Base-by-base conservation (phyloP, 2,113 vertebrate genomes). In the Balaenoptera acutorostrata region DNA sequence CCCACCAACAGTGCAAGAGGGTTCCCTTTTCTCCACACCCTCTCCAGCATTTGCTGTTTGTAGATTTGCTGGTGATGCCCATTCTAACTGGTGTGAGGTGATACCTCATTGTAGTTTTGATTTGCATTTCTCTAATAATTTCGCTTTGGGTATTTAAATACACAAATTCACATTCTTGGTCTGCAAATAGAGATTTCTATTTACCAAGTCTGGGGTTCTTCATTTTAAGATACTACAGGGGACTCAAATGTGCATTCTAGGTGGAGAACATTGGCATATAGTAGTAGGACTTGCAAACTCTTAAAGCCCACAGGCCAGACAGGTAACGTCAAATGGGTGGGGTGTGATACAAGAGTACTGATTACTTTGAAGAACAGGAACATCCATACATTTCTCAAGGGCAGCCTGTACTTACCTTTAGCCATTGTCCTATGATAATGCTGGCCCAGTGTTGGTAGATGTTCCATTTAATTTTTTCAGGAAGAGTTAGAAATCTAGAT, bases 401-500 rank as follows among this genome's bases (percentile, higher is more conserved):
- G 27, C 36, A 84, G 55, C 25, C 39, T 33, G 15, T 59, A 20
- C 33, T 92, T 29, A 77, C 8, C 39, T 72, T 77, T 52, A 88
- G 64, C 36, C 86, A 87, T n/a, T 95, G 71, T 87, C 71, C 75
- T 77, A 31, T 88, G 41, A 33, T 88, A 90, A 68, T 4, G 18
- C 41, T 87, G 72, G 15, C 14, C 31, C 0, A 4, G 15, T 61
- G 46, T 66, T 87, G 52, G 27, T 59, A 66, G 80, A 59, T 77
- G 18, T 49, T 86, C 74, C 29, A 72, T n/a, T 85, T 92, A 68
- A 18, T 39, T 78, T 97, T 84, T 86, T 29, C n/a, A 88, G 81
- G 18, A 88, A 61, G 52, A 90, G 46, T 92, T 96, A 89, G 63
- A 88, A 80, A 94, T 96, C 12, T 63, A 72, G 44, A 87, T 86